A percentile compares a stretch with the other conserved stretches of the same genome.
These are phyloP conservation scores for Dermolepida albohirtum DNA, from an alignment of 2,888 invertebrate genomes.

Conservation along the genomic window DNA sequence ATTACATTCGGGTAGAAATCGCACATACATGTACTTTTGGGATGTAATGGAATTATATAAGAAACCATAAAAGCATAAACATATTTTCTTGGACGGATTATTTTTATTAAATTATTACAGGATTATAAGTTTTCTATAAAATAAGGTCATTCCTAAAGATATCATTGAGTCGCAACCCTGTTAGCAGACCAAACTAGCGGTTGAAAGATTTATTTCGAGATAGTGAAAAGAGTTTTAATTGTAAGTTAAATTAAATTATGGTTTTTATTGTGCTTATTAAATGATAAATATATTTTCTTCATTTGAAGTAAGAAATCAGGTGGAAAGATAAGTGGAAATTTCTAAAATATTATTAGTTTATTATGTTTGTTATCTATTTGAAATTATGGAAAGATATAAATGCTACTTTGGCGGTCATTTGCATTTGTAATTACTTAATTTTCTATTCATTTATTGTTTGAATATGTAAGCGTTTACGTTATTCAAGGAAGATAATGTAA, in stretches of 20 bases:
- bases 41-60: slow-evolving; percentile 20
- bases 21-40: not conserved
- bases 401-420: no score
- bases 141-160: not conserved
- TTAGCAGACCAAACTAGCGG: slow-evolving; percentile 15
- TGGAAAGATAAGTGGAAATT: no score
- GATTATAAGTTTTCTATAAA: slow-evolving; percentile 29
- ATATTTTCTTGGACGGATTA: slow-evolving; percentile 26
- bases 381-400: no score
- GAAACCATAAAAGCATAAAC: slow-evolving; percentile 22
- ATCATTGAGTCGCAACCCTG: slow-evolving; percentile 17
- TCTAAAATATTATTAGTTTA: no score
- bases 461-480: no score
- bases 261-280: not conserved
- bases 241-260: not conserved
- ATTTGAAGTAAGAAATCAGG: no score
- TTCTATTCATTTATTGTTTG: no score
- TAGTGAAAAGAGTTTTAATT: slow-evolving; percentile 10
- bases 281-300: not conserved
- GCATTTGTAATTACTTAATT: no score
- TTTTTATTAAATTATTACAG: slow-evolving; percentile 27
- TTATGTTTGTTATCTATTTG: not conserved
- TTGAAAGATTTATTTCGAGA: not conserved
- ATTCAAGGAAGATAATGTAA: no score
- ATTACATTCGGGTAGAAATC: no score